Conservation (phyloP, 1,140 invertebrate genomes). For the Heterodera carotae region DNA sequence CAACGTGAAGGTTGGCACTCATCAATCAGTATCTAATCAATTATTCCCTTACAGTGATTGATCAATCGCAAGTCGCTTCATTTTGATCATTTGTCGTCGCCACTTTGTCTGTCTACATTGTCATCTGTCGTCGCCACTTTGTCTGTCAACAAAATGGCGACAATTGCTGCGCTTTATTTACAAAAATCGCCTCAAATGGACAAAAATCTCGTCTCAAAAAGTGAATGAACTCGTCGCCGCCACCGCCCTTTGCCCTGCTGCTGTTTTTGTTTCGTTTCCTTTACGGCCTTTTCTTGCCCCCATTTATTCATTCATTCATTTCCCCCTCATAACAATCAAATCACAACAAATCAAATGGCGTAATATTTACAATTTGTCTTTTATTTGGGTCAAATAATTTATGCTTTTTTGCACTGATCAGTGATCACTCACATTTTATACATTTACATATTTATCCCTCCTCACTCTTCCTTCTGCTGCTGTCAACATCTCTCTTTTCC, state of each 20-base stretch:
- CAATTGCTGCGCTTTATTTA: not conserved
- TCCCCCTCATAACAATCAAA: too few species aligned
- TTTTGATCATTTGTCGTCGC: not conserved
- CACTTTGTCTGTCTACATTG: not conserved
- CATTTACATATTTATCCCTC: too few species aligned
- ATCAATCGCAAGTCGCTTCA: not conserved
- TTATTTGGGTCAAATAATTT: too few species aligned
- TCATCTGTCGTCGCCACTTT: not conserved
- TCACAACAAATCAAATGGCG: too few species aligned
- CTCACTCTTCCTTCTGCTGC: too few species aligned
- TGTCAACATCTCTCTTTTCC: too few species aligned
- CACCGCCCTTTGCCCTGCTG: not conserved
- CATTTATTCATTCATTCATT: not conserved
- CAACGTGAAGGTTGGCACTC: too few species aligned
- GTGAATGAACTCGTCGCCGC: not conserved
- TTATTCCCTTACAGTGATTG: too few species aligned
- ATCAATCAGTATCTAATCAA: too few species aligned
- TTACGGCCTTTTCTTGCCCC: not conserved
- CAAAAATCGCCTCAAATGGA: not conserved
- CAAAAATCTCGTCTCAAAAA: constrained; percentile 1
- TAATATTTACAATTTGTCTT: too few species aligned
- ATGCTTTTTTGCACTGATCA: too few species aligned
- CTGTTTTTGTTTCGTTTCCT: not conserved
- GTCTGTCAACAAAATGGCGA: not conserved
- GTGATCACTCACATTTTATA: too few species aligned